Conservation (phyloP, 2,888 invertebrate species). For the Carabus problematicus region DNA sequence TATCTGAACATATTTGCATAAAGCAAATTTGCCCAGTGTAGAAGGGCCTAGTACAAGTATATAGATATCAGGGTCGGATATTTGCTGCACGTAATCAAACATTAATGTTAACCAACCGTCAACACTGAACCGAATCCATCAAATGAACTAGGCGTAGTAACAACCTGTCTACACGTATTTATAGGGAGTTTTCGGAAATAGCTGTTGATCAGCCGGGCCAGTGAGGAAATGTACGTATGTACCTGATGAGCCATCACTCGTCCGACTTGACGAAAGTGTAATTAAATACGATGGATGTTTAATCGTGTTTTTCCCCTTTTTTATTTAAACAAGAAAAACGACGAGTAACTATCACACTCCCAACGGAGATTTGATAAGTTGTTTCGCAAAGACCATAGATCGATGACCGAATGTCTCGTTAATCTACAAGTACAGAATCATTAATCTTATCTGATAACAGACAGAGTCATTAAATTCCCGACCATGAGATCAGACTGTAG, state of each 20-base stretch:
- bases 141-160: too few species aligned
- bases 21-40: too few species aligned
- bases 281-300: constrained; percentile 34
- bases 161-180: too few species aligned
- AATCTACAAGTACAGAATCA: constrained; percentile 36
- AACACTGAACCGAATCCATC: too few species aligned
- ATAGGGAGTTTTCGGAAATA: too few species aligned
- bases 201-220: too few species aligned
- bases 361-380: constrained; percentile 40
- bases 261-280: constrained; percentile 19
- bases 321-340: not conserved
- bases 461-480: constrained; percentile 41
- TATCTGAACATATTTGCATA: too few species aligned
- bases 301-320: constrained; percentile 7
- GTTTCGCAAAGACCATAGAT: constrained; percentile 30
- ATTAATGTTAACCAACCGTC: too few species aligned
- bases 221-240: not conserved
- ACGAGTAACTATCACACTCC: constrained; percentile 26
- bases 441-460: constrained; percentile 41
- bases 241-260: constrained; percentile 6
- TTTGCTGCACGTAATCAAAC: too few species aligned
- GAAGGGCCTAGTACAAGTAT: too few species aligned
- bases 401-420: constrained; percentile 38
- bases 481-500: constrained; percentile 18
- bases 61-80: too few species aligned